Evolutionary conservation across 2,797 vertebrate genomes (phyloP).

Genomic region (Diglossa cyanea): DNA sequence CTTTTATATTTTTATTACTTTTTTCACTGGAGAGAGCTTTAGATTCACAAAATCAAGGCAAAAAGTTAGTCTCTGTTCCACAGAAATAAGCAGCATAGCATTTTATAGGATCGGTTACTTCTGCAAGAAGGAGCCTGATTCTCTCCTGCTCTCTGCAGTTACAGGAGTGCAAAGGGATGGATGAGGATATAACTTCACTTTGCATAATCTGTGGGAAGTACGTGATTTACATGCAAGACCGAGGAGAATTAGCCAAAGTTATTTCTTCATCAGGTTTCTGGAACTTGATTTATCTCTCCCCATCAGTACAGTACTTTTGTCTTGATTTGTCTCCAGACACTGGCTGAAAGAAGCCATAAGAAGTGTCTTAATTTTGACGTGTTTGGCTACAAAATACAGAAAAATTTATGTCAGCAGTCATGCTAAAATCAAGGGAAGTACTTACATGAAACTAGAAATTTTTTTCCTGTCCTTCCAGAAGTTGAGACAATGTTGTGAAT

Average conservation of each 20-base stretch:
- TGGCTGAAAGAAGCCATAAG: not conserved
- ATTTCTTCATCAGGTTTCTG: not conserved
- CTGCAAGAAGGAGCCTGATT: not conserved
- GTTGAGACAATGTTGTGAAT: not conserved
- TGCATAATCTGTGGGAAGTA: not conserved
- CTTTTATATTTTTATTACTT: not conserved
- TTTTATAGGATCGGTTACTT: not conserved
- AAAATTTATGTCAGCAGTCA: not conserved
- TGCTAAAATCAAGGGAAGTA: not conserved
- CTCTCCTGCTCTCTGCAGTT: not conserved
- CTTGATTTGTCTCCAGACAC: not conserved
- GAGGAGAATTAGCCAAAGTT: not conserved
- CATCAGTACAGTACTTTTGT: not conserved
- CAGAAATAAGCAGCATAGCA: not conserved
- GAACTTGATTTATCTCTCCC: not conserved
- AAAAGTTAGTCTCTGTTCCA: not conserved
- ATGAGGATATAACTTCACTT: not conserved
- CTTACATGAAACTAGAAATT: not conserved
- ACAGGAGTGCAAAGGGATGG: not conserved
- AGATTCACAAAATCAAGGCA: not conserved
- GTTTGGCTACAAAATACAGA: not conserved
- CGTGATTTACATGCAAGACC: not conserved
- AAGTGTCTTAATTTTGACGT: not conserved
- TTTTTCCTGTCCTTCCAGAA: not conserved
- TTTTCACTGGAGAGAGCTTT: not conserved